Conservation (phyloP, 2,797 vertebrate species). For the Melanotaenia parkinsoni region DNA sequence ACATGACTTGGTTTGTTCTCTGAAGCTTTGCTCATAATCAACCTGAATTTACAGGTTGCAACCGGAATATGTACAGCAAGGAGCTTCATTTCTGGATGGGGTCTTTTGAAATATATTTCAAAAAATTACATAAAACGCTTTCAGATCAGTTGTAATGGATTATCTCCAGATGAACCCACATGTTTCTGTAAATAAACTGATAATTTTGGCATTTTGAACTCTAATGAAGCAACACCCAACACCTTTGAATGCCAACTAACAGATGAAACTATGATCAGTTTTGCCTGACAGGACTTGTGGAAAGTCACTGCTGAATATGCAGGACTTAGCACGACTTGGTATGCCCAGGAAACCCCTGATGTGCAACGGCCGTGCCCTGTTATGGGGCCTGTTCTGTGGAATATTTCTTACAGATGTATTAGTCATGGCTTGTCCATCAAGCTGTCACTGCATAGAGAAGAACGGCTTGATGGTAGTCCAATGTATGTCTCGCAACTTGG, state of each 20-base stretch:
- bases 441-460: conserved; percentile 88
- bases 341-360: conserved; percentile 58
- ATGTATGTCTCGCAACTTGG: conserved; percentile 88
- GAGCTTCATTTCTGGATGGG: conserved; percentile 37
- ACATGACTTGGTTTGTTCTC: conserved; percentile 19
- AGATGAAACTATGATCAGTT: conserved; percentile 58
- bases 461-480: conserved; percentile 87
- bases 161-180: conserved; percentile 28
- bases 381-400: conserved; percentile 66
- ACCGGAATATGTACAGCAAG: conserved; percentile 45
- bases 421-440: conserved; percentile 83
- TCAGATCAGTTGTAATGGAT: conserved; percentile 45
- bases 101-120: conserved; percentile 39
- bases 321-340: conserved; percentile 56
- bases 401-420: conserved; percentile 51
- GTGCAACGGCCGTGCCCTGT: conserved; percentile 43
- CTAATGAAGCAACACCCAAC: conserved; percentile 31
- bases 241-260: conserved; percentile 36
- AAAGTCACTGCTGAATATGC: conserved; percentile 74
- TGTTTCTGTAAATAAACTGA: conserved; percentile 14
- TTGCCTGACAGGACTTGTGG: conserved; percentile 61
- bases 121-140: conserved; percentile 39
- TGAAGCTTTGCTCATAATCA: conserved; percentile 41
- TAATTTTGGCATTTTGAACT: conserved; percentile 16
- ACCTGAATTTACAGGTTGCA: conserved; percentile 33